phyloP scores from a whole-genome alignment of 37 sponge, comb jelly and placozoan species.

The Dysidea cf. avara region DNA sequence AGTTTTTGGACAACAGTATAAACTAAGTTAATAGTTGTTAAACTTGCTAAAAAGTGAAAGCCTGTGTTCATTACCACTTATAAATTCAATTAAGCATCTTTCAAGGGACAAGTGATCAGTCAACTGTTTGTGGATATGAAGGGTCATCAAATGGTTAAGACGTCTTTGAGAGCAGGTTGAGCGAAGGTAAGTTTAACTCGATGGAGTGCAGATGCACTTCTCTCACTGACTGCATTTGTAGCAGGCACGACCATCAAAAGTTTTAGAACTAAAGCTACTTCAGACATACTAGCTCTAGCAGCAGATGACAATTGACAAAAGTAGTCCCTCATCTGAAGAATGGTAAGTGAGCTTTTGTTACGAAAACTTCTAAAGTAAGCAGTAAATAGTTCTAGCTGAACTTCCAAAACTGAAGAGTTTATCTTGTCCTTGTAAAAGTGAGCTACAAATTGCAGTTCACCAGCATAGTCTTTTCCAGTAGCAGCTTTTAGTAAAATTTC shows the following conservation, averaged over 20 bases:
- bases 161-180: conserved; percentile 46
- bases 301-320: conserved; percentile 22
- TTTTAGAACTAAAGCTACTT: conserved; percentile 38
- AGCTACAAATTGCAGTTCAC: conserved; percentile 12
- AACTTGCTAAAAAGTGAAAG: conserved; percentile 11
- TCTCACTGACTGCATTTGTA: conserved; percentile 48
- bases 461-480: conserved; percentile 2
- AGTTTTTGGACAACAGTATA: too few relatives aligned
- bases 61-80: conserved; percentile 3
- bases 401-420: conserved; percentile 1
- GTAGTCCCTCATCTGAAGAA: conserved; percentile 19
- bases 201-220: conserved; percentile 47
- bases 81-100: not conserved
- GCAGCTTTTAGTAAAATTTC: conserved; percentile 33
- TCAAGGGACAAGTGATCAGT: conserved; percentile 2
- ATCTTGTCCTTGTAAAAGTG: conserved; percentile 20
- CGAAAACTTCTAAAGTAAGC: not conserved
- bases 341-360: not conserved
- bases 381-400: conserved; percentile 20
- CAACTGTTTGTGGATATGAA: not conserved
- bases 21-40: too few relatives aligned
- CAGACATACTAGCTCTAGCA: conserved; percentile 25
- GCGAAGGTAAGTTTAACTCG: conserved; percentile 45
- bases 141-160: conserved; percentile 46
- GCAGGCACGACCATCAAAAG: conserved; percentile 56